Evolutionary conservation across 2,113 vertebrate species (phyloP).

Genomic region (Spea multiplicata): DNA sequence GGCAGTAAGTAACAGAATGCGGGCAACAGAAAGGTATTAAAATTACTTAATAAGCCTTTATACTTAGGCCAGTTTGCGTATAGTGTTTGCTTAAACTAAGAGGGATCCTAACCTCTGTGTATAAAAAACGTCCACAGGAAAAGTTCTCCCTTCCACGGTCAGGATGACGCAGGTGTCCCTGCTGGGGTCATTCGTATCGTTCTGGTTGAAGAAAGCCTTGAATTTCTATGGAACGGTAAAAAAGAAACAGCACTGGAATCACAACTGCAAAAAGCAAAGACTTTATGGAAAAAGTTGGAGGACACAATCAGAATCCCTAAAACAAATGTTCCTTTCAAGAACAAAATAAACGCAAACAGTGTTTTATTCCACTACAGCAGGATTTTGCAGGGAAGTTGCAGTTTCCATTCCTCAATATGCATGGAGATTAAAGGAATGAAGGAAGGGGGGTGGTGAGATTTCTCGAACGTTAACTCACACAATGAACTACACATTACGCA

Average conservation of each 20-base stretch:
- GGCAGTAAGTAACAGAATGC: background rate
- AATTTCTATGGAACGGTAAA: constrained; percentile 79
- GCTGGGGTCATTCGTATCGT: constrained; percentile 82
- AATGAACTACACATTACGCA: no score
- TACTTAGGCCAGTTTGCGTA: background rate
- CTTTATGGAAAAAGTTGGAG: no score
- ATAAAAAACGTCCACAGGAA: constrained; percentile 96
- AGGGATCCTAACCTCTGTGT: constrained; percentile 79
- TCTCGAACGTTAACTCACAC: no score
- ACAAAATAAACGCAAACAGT: no score
- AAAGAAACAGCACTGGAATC: background rate
- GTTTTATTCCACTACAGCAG: no score
- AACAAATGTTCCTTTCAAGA: no score
- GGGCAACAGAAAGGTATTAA: background rate
- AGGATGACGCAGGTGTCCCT: constrained; percentile 94
- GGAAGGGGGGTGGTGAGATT: no score
- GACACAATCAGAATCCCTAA: no score
- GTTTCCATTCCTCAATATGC: no score
- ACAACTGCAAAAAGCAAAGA: background rate
- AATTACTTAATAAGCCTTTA: background rate
- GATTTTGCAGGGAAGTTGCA: no score
- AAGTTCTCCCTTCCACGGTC: constrained; percentile 89
- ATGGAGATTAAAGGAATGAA: no score
- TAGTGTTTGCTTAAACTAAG: background rate
- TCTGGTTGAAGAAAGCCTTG: constrained; percentile 94